Base-by-base conservation (phyloP, 2,113 vertebrate species). In the Octodon degus region DNA sequence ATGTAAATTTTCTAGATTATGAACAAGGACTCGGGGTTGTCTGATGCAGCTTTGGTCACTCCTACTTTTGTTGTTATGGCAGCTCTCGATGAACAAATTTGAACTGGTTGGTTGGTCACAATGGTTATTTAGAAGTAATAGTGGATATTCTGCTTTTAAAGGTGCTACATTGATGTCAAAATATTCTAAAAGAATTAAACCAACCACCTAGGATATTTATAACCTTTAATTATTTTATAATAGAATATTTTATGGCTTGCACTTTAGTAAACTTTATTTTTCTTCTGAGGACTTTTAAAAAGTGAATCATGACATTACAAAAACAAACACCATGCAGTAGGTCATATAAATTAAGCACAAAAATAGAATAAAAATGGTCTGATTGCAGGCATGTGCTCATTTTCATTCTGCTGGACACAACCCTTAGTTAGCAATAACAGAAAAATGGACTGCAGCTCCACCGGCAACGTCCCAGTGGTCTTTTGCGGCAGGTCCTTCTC, bases 241-340 rank as follows among this genome's bases (percentile, higher is more conserved):
- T 68, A 95, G 88, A 86, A 93, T 67, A 79, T 68, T 97, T 74
- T 70, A 62, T 43, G 67, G 47, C 87, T 97, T 90, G 7, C 22
- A 70, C 76, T 88, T 86, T 87, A 92, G 55, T 47, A 93, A 86
- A 67, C 5, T 34, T 93, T 83, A 50, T 90, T 87, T 34, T 50
- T 32, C 27, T 90, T 90, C 72, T 77, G 88, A 95, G 55, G 53
- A 76, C n/a, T 47, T 47, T 40, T 47, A 80, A 90, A 37, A 47
- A 81, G 79, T 88, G 4, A 87, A 34, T 60, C 89, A 68, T 50
- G 67, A 90, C 72, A 90, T 95, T 1, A 60, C 24, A 67, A 77
- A 86, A 9, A 90, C 82, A 74, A 93, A 93, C 65, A 96, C 92
- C 87, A 92, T 96, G n/a, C 40, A 89, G 68, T 89, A 93, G 81